Evolutionary conservation across 1,140 invertebrate genomes (phyloP), one percentile per base, ranked within the genome.

Genomic region (Aphis craccivora): DNA sequence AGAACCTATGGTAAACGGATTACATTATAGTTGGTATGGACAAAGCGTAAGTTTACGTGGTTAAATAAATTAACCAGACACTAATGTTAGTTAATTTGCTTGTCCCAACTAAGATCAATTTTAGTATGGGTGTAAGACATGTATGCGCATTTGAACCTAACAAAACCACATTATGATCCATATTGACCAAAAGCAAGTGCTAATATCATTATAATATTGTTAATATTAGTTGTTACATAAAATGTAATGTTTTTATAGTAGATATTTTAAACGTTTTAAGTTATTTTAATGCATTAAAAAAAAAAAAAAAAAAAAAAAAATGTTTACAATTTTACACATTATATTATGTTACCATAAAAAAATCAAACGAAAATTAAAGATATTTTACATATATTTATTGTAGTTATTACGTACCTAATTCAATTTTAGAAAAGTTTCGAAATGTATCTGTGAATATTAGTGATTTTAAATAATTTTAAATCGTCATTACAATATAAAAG

Each of bases 1-100:
- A 30, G 43, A 37, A 51, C 45, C 45, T 51, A 48, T 35, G 87
- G n/a, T 88, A 88, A 51, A 48, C 45, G 86, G 86, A 48, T 51
- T 88, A 51, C 45, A 45, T 22, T n/a, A 45, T 86, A 30, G 45
- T 45, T 40, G 43, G 43, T 86, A 86, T 40, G 84, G 40, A 30
- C 11, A 45, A 86, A 45, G 30, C 11, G 14, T 88, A 88, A n/a
- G 48, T 88, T 88, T 53, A 88, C 20, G n/a, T 3, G 18, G 45
- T 51, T 35, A 88, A 51, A 88, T 88, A 51, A 88, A 51, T 53
- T 88, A 88, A 88, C 86, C 45, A 88, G 48, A 45, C 43, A 86
- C 84, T 88, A 88, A 35, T 51, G 20, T 51, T 35, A 48, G 87
- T 88, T 88, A 88, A 88, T 88, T 88, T 35, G 6, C 20, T 53